Percentiles rank a stretch among this genome's conserved stretches.
Evolutionary conservation across 2,113 vertebrate genomes (phyloP).

Genomic region (Naja naja): DNA sequence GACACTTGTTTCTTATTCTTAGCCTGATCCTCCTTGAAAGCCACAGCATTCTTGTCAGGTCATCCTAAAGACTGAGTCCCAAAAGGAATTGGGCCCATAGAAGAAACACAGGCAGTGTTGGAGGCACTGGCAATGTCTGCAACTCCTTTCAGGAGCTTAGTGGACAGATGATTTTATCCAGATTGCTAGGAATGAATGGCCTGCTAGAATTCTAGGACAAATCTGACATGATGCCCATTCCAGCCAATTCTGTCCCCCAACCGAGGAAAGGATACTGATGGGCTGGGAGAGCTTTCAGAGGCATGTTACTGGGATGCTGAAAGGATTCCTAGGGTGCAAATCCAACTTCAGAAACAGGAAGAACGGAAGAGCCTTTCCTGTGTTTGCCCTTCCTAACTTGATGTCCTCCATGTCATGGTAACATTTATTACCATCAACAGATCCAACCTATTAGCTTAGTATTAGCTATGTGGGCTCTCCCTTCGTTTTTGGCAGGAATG

Average conservation of each 20-base stretch:
- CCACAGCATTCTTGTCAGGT: too few species aligned
- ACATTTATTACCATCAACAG: background rate
- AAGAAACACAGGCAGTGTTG: background rate
- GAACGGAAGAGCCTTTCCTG: background rate
- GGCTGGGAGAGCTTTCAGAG: background rate
- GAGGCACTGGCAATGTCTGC: background rate
- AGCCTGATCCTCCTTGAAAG: background rate
- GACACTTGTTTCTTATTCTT: background rate
- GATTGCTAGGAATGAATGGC: background rate
- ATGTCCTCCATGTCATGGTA: background rate
- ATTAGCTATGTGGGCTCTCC: background rate
- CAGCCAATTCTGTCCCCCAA: background rate
- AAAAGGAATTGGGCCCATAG: background rate
- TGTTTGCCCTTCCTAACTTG: background rate
- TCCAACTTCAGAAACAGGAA: background rate
- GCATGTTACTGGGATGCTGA: background rate
- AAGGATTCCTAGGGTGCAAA: background rate
- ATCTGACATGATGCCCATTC: background rate
- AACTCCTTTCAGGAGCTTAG: background rate
- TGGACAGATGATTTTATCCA: background rate
- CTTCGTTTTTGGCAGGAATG: background rate
- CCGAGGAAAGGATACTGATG: background rate
- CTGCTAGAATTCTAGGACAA: background rate
- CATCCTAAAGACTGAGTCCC: background rate
- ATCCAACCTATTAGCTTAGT: background rate